Evolutionary conservation across 92 coral and sea anemone genomes (phyloP).

Genomic region (Anthopleura xanthogrammica): DNA sequence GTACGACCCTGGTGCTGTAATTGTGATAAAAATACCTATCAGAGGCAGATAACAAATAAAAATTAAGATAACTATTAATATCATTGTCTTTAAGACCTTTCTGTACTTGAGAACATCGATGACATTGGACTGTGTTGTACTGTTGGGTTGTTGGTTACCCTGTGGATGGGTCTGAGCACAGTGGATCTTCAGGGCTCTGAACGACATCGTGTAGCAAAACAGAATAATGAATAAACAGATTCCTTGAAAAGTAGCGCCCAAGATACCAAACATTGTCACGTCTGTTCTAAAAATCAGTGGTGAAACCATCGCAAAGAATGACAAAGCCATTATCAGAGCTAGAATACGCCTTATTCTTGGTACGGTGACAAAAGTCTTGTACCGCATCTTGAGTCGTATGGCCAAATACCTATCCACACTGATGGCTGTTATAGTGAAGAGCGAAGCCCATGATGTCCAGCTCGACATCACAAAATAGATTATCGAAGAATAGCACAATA

Average conservation of each 20-base stretch:
- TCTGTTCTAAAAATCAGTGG: background rate
- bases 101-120: background rate
- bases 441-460: background rate
- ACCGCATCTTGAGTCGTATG: constrained; percentile 19
- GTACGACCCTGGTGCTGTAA: background rate
- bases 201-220: constrained; percentile 10
- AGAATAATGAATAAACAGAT: background rate
- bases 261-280: background rate
- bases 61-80: background rate
- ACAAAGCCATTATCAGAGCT: background rate
- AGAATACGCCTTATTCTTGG: constrained; percentile 8
- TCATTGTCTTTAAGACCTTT: constrained; percentile 8
- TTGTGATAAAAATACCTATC: background rate
- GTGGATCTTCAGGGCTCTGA: background rate
- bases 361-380: constrained; percentile 17
- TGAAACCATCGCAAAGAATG: background rate
- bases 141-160: background rate
- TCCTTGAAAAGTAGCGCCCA: background rate
- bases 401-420: constrained; percentile 25
- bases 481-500: background rate
- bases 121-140: background rate
- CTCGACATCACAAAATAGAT: background rate
- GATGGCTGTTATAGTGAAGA: constrained; percentile 4
- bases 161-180: background rate
- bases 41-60: background rate